phyloP scores from a whole-genome alignment of 2,888 invertebrate genomes.

The Amiota mariae region DNA sequence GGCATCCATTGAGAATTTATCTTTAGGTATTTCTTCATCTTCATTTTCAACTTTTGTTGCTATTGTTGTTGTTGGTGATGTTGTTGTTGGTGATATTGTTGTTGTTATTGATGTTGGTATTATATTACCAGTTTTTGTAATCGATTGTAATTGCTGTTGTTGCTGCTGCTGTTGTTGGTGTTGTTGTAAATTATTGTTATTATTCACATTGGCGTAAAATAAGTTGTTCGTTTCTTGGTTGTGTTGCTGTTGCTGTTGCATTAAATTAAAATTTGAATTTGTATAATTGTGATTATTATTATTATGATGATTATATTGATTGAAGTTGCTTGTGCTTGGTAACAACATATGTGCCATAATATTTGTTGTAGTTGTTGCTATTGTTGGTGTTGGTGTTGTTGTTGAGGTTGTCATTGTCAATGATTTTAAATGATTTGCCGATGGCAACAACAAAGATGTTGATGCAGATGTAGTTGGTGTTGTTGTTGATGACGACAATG shows the following conservation, averaged over 20 bases:
- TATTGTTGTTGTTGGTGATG: slow-evolving; percentile 44
- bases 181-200: slow-evolving; percentile 34
- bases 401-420: slow-evolving; percentile 16
- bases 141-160: slow-evolving; percentile 37
- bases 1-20: slow-evolving; percentile 79
- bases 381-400: slow-evolving; percentile 36
- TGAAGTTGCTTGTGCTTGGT: slow-evolving; percentile 7
- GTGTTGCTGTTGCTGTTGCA: slow-evolving; percentile 33
- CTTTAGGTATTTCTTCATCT: slow-evolving; percentile 33
- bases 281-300: slow-evolving; percentile 34
- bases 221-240: slow-evolving; percentile 37
- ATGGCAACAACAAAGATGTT: slow-evolving; percentile 16
- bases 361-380: slow-evolving; percentile 17
- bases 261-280: no score
- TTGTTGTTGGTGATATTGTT: slow-evolving; percentile 48
- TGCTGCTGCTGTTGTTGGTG: slow-evolving; percentile 33
- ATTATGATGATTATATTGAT: slow-evolving; percentile 23
- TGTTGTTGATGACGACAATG: slow-evolving; percentile 38
- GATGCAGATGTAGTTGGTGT: slow-evolving; percentile 35
- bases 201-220: slow-evolving; percentile 22
- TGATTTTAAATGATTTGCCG: slow-evolving; percentile 11
- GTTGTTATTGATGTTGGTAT: slow-evolving; percentile 41
- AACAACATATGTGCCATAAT: slow-evolving; percentile 10
- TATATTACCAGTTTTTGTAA: slow-evolving; percentile 36
- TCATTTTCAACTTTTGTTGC: slow-evolving; percentile 28